Evolutionary conservation across 2,797 vertebrate species (phyloP), one percentile per base, ranked within the genome.

Genomic region (Streptopelia turtur): DNA sequence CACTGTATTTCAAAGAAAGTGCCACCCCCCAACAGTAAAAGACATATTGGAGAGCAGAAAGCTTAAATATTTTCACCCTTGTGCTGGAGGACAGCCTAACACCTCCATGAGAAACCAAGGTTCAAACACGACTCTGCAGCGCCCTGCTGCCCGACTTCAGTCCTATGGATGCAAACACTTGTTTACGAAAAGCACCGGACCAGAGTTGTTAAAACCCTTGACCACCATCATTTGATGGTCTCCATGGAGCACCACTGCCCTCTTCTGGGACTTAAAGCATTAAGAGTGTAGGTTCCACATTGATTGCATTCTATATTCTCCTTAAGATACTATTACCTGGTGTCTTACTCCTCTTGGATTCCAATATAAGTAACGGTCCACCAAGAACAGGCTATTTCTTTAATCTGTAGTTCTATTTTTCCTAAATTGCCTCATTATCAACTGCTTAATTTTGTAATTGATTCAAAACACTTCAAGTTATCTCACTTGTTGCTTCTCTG

Each of bases 231-330:
- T 27, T 79, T 77, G 50, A 39, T 30, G 15, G 53, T 17, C 57
- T 79, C 25, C 49, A 21, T 74, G 47, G 76, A 96, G 28, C 66
- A 91, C 16, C 94, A 84, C 91, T 96, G 94, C 92, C 93, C 94
- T 91, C 96, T 95, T 93, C 94, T 94, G 92, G 95, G 94, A 56
- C 21, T 75, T 63, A 30, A 15, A 61, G 7, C 14, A 21, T 17
- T 24, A 37, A 57, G 35, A 10, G 5, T 6, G 3, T 0, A 30
- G 10, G 8, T 16, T 68, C 25, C 39, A 14, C 25, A 2, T 14
- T 41, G 17, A 59, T 37, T 30, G 59, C 5, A 8, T 43, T 55
- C 28, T 14, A 10, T 28, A 8, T 16, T 64, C 14, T 60, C 6
- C 16, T 43, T 18, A 6, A 56, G 8, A 30, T 3, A 25, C 5